phyloP scores from a whole-genome alignment of 2,113 vertebrate species.

The Pterocles orientalis region DNA sequence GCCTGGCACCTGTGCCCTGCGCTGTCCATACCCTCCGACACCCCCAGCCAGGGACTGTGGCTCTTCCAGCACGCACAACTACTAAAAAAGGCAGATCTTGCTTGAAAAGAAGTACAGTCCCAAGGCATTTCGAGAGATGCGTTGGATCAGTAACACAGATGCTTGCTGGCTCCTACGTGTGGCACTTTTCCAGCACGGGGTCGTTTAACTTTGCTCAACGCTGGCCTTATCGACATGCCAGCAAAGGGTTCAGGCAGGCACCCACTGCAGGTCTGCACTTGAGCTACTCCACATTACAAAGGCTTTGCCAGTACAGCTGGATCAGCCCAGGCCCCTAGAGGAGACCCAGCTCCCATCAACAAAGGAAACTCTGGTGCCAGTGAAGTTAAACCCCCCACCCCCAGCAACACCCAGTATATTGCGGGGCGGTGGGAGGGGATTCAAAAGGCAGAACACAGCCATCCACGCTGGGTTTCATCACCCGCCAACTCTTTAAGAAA shows the following conservation, averaged over 20 bases:
- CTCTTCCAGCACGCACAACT: background rate
- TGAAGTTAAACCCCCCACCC: background rate
- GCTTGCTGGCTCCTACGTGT: slow-evolving; percentile 15
- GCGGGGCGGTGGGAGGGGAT: slow-evolving; percentile 25
- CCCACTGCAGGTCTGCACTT: slow-evolving; percentile 48
- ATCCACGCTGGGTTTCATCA: background rate
- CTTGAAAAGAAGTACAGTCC: background rate
- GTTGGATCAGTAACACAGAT: background rate
- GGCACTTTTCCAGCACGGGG: slow-evolving; percentile 26
- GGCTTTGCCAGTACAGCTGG: slow-evolving; percentile 50
- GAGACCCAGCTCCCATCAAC: slow-evolving; percentile 61
- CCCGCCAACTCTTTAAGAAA: slow-evolving; percentile 20
- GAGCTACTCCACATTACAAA: slow-evolving; percentile 18
- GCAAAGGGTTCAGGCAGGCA: slow-evolving; percentile 15
- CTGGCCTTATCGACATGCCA: slow-evolving; percentile 22
- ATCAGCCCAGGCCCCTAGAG: slow-evolving; percentile 49
- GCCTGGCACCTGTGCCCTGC: background rate
- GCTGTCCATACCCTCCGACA: rapidly evolving
- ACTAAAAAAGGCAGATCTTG: background rate
- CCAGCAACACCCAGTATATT: background rate
- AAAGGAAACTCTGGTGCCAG: slow-evolving; percentile 48
- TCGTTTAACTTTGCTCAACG: background rate
- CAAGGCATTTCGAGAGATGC: background rate
- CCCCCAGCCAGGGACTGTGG: background rate
- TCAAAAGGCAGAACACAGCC: slow-evolving; percentile 24